Conservation (phyloP, 2,888 invertebrate species). For the Pterostichus madidus region DNA sequence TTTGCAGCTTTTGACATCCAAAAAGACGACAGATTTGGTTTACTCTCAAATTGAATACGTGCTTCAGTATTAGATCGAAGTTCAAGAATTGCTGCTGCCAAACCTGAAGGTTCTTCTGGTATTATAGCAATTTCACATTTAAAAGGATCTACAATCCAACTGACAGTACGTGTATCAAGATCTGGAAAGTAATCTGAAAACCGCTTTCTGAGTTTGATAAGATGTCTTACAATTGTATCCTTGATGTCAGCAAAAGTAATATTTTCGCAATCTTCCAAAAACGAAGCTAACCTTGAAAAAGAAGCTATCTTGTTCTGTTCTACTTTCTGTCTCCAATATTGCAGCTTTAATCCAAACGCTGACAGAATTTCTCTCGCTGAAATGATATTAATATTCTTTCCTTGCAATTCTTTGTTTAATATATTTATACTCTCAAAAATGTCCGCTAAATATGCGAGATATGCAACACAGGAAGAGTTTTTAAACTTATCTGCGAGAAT, state of each 20-base stretch:
- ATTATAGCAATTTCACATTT: slow-evolving; percentile 67
- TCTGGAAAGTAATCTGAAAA: slow-evolving; percentile 70
- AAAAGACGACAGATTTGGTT: no score
- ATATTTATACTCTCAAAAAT: slow-evolving; percentile 70
- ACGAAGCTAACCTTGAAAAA: slow-evolving; percentile 64
- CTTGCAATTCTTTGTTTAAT: slow-evolving; percentile 69
- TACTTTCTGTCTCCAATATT: slow-evolving; percentile 69
- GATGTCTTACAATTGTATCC: slow-evolving; percentile 69
- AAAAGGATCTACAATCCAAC: no score
- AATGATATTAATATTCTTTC: slow-evolving; percentile 64
- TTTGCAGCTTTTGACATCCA: no score
- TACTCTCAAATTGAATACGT: no score
- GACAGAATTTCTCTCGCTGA: no score
- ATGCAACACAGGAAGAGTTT: slow-evolving; percentile 69
- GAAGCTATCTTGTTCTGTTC: slow-evolving; percentile 69
- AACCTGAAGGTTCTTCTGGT: no score
- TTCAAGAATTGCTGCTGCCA: no score
- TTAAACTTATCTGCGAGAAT: slow-evolving; percentile 69
- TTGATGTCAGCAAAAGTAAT: no score
- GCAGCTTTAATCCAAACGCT: slow-evolving; percentile 68
- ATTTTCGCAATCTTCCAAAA: no score
- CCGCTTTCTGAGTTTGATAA: slow-evolving; percentile 70
- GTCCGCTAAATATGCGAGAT: slow-evolving; percentile 69
- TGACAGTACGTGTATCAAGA: no score
- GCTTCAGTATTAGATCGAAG: no score